Evolutionary conservation across 2,888 invertebrate genomes (phyloP).

Genomic region (Syrista parreyssii): DNA sequence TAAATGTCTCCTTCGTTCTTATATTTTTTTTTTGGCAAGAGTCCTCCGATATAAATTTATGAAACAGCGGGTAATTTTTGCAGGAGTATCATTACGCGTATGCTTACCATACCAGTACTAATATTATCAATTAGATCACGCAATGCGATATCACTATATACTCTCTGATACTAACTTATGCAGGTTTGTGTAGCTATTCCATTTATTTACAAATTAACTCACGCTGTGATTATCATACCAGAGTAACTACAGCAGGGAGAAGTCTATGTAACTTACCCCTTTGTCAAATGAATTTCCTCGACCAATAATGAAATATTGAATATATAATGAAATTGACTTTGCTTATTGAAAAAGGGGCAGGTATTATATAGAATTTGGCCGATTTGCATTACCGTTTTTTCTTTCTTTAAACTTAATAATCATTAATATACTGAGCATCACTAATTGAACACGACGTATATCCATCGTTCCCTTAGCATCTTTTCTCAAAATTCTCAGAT

Average conservation of each 20-base stretch:
- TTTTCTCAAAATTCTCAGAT: background rate
- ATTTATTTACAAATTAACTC: background rate
- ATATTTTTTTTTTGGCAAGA: constrained; percentile 51
- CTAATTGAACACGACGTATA: background rate
- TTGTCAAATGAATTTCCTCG: background rate
- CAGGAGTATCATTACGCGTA: constrained; percentile 5
- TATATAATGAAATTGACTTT: background rate
- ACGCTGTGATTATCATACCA: background rate
- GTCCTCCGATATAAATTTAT: constrained; percentile 57
- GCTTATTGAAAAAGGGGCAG: background rate
- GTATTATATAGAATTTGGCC: background rate
- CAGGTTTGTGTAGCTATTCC: background rate
- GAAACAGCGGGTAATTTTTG: constrained; percentile 45
- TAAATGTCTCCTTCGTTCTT: constrained; percentile 22
- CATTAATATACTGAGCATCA: background rate
- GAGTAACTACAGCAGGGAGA: background rate
- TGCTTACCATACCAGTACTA: background rate
- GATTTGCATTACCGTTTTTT: too few relatives aligned
- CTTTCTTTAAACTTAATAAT: background rate
- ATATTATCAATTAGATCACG: background rate
- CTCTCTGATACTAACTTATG: background rate
- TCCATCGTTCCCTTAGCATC: background rate
- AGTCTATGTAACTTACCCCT: background rate
- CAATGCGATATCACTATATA: background rate
- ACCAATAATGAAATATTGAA: background rate